Evolutionary conservation across 2,797 vertebrate genomes (phyloP), one percentile per base, ranked within the genome.

Genomic region (Pyrocephalus nanus): DNA sequence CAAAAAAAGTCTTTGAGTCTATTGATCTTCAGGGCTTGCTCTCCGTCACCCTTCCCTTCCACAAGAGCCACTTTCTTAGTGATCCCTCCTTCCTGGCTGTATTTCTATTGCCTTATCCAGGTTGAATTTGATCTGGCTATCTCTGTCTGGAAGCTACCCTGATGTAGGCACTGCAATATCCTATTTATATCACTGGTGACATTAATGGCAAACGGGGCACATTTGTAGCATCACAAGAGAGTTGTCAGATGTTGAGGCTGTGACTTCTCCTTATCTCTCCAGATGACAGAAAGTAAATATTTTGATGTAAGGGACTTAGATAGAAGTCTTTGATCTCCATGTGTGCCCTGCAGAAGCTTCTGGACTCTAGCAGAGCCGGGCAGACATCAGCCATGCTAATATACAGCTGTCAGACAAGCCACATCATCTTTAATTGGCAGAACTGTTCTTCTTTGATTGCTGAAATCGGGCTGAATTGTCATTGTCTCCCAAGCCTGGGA

Each of bases 241-340:
- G 81, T 30, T 94, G 78, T 95, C 87, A 95, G 86, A 95, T 95
- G 93, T 74, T 87, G 69, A 85, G 94, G 88, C 93, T 88, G 23
- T 85, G 92, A 86, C 90, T 95, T 94, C 72, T 94, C 81, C 60
- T 86, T 97, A 89, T 97, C 94, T 92, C 69, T 80, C 78, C 89
- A 96, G 84, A 96, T 95, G 93, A 95, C 93, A 92, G 93, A 43
- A 65, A 96, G 95, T 95, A 97, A 96, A 97, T 96, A 96, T 95
- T 96, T 96, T 96, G 95, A 94, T 78, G 89, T 92, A 90, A 69
- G 12, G 53, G 65, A 64, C 65, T 87, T 80, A 97, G 94, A 95
- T 90, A 93, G 92, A 88, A 87, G 94, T 25, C 96, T 96, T 95
- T 96, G 91, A 95, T 96, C 88, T 88, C 76, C 75, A 14, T 91